A percentile compares a stretch with the other conserved stretches of the same genome.
Conservation (phyloP, 2,797 vertebrate species). For the Sebastes glaucus region DNA sequence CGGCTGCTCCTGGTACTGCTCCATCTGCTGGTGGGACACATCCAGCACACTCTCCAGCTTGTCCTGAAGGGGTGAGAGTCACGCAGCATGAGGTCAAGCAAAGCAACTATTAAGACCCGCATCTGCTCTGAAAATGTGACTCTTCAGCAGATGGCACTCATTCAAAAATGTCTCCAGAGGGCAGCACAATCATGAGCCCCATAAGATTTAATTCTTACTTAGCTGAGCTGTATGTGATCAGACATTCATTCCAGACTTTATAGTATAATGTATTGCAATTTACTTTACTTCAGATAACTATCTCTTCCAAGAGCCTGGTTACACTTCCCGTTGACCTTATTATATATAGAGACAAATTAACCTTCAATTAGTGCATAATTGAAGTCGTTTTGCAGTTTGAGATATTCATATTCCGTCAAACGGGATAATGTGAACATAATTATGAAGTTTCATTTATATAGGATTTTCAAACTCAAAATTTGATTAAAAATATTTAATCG, state of each 20-base stretch:
- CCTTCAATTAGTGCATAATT: no score
- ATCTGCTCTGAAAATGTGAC: background rate
- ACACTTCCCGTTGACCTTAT: no score
- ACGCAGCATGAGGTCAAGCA: background rate
- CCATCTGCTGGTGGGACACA: slow-evolving; percentile 93
- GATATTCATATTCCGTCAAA: no score
- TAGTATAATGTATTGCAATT: no score
- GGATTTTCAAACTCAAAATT: no score
- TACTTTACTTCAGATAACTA: no score
- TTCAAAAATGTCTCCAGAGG: slow-evolving; percentile 18
- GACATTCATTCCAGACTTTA: background rate
- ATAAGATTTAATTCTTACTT: background rate
- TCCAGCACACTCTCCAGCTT: slow-evolving; percentile 93
- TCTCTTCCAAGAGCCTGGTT: no score
- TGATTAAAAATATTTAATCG: no score
- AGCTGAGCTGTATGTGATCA: background rate
- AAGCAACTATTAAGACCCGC: background rate
- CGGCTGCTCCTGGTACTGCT: slow-evolving; percentile 92
- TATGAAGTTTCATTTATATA: no score
- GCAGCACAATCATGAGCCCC: slow-evolving; percentile 12
- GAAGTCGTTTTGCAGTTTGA: no score
- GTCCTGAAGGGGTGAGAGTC: slow-evolving; percentile 79
- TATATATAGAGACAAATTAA: no score
- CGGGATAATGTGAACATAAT: no score
- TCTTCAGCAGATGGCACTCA: background rate